Conservation (phyloP, 2,888 invertebrate genomes). For the Lasioglossum malachurum region DNA sequence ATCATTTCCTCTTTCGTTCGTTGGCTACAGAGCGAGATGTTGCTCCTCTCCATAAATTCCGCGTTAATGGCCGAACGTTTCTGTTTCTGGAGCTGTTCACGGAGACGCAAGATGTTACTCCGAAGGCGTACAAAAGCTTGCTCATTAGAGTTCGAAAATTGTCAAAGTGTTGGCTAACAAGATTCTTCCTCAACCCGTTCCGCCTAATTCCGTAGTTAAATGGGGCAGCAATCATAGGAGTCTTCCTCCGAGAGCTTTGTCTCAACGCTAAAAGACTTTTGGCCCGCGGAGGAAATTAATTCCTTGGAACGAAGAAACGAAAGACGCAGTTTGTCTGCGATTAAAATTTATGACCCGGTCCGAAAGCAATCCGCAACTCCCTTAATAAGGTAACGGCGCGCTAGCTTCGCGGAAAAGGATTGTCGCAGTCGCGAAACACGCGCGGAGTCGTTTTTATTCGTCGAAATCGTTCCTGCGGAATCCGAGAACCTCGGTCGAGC, state of each 20-base stretch:
- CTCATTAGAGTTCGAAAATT: slow-evolving; percentile 53
- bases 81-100: slow-evolving; percentile 27
- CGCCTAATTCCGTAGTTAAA: slow-evolving; percentile 23
- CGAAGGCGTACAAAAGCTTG: slow-evolving; percentile 37
- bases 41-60: slow-evolving; percentile 54
- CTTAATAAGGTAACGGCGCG: background rate
- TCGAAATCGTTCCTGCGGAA: background rate
- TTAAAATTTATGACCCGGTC: slow-evolving; percentile 1
- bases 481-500: too few relatives aligned
- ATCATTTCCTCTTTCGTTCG: slow-evolving; percentile 31
- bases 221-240: background rate
- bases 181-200: slow-evolving; percentile 39
- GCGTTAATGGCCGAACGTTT: slow-evolving; percentile 55
- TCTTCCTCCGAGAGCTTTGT: slow-evolving; percentile 15
- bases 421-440: background rate
- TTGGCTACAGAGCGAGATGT: slow-evolving; percentile 31
- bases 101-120: slow-evolving; percentile 27
- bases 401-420: background rate
- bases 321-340: background rate
- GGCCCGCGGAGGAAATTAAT: background rate
- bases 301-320: background rate
- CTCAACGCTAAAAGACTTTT: background rate
- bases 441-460: background rate
- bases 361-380: background rate
- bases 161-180: slow-evolving; percentile 50